These are phyloP conservation scores for Diploptera punctata DNA, from an alignment of 2,888 invertebrate genomes.

Conservation along the genomic window DNA sequence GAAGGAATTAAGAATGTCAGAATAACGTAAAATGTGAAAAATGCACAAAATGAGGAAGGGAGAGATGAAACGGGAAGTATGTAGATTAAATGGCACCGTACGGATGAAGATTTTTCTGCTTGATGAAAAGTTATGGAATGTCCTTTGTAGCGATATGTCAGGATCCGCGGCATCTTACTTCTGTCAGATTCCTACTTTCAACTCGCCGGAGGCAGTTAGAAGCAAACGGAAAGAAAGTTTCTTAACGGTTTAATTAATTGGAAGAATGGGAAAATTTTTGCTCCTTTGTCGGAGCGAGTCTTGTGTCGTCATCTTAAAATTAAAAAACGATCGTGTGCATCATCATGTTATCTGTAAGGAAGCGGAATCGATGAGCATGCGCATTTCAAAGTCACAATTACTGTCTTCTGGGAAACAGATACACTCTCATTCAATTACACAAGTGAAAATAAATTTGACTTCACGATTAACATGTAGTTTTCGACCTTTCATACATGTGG, in stretches of 20 bases:
- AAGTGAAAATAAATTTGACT: too few relatives aligned
- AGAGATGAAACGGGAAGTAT: too few relatives aligned
- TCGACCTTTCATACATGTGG: too few relatives aligned
- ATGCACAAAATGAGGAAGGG: too few relatives aligned
- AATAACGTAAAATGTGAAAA: too few relatives aligned
- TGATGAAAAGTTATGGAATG: neutral
- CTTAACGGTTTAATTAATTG: constrained; percentile 37
- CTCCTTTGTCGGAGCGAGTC: constrained; percentile 10
- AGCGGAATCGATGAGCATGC: neutral
- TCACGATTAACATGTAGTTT: too few relatives aligned
- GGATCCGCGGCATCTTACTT: neutral
- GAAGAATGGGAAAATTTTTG: constrained; percentile 21
- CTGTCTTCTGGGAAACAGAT: neutral
- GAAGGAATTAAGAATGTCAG: too few relatives aligned
- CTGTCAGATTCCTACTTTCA: constrained; percentile 6
- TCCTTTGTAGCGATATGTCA: neutral
- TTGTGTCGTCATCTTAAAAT: constrained; percentile 11
- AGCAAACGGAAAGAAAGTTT: constrained; percentile 31
- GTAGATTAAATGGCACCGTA: too few relatives aligned
- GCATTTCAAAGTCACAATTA: too few relatives aligned
- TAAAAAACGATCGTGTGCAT: neutral
- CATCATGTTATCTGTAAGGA: neutral
- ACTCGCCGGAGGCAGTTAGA: constrained; percentile 20
- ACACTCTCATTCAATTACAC: neutral
- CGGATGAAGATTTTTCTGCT: too few relatives aligned